Evolutionary conservation across 2,797 vertebrate genomes (phyloP), one percentile per base, ranked within the genome.

Genomic region (Lepilemur ruficaudatus): DNA sequence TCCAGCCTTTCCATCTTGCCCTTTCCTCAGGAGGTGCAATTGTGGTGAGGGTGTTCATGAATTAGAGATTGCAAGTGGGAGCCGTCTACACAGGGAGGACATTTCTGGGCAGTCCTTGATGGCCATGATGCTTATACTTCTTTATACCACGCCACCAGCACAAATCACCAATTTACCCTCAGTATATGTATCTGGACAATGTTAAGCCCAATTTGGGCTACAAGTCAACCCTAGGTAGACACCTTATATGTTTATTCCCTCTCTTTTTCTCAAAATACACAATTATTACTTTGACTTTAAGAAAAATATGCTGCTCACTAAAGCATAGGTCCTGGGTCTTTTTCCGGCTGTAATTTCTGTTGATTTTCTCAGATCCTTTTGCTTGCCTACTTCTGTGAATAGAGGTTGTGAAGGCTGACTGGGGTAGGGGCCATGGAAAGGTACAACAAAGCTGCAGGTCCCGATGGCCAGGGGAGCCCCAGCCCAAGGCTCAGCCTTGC

Each of bases 221-320:
- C 9, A 72, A 18, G 13, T 73, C 65, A 93, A 23, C 35, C 20
- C 10, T 78, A 55, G 4, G 35, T 22, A 38, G 35, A 38, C 0
- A 4, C 57, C 15, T 46, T 76, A 17, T 11, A 1, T 46, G 13
- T 61, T 43, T 73, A 28, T 92, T 63, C 9, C 23, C 59, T 80
- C 18, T 73, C 63, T 22, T 75, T 70, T 92, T 91, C 41, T 76
- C 65, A 43, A 75, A 83, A 75, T 22, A 11, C 4, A 5, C 41
- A 61, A 41, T 75, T 78, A 90, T 23, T 48, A n/a, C 28, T 50
- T 50, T 87, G 41, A 67, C 30, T 41, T 35, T 35, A 38, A 86
- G 35, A 59, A 90, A 94, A 90, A 30, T 20, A 3, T 38, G 23
- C 59, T 87, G 81, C 67, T 90, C 5, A 32, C 7, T 63, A 91